phyloP scores from a whole-genome alignment of 2,797 vertebrate species.

The Propithecus deckenii region DNA sequence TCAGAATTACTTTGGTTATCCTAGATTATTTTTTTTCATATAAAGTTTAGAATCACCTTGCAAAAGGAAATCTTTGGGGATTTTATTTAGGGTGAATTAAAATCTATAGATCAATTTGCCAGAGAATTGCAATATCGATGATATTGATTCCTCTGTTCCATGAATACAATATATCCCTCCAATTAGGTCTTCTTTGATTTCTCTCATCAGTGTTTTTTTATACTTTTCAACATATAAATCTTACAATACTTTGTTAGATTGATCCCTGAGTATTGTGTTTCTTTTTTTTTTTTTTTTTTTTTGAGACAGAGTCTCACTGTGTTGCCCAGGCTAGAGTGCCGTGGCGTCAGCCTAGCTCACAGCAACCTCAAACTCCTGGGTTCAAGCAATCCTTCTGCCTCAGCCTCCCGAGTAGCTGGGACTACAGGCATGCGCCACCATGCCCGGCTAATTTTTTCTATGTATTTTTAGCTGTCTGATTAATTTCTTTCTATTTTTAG shows the following conservation, averaged over 20 bases:
- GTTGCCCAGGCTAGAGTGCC: too few species aligned
- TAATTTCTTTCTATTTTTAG: too few species aligned
- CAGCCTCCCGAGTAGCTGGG: too few species aligned
- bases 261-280: background rate
- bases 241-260: background rate
- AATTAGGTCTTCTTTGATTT: background rate
- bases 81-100: background rate
- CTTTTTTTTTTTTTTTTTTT: too few species aligned
- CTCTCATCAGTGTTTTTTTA: background rate
- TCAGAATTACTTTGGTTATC: conserved; percentile 1
- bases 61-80: background rate
- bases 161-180: background rate
- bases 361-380: too few species aligned
- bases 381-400: too few species aligned
- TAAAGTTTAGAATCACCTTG: conserved; percentile 16
- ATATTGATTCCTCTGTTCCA: conserved; percentile 16
- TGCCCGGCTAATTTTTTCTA: too few species aligned
- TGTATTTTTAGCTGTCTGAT: too few species aligned
- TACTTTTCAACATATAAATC: conserved; percentile 8
- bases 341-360: too few species aligned
- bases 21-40: conserved; percentile 5
- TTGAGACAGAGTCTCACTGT: too few species aligned
- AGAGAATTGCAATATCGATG: background rate
- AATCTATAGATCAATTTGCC: background rate
- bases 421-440: too few species aligned